Evolutionary conservation across 2,888 invertebrate genomes (phyloP), one percentile per base, ranked within the genome.

Genomic region (Erebia ligea): DNA sequence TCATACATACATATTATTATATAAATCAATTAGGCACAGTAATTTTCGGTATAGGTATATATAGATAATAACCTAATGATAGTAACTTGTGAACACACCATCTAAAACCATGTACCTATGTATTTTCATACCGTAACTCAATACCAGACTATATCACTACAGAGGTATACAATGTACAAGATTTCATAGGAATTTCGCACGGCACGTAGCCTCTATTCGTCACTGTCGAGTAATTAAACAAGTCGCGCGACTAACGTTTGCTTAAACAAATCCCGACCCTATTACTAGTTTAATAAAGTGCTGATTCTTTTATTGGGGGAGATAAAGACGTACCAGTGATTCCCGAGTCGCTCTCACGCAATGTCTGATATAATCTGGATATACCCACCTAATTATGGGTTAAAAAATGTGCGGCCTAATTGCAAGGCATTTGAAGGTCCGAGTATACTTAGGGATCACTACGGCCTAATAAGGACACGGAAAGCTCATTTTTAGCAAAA

Each of bases 171-270:
- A 79, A 76, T 80, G 81, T 79, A 79, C 82, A 85, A 87, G 82
- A 88, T 88, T 87, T 88, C 87, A 87, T 82, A 87, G 87, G 84
- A 88, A 89, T 89, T 90, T 89, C 86, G 84, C 89, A 88, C 86
- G 84, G 81, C 87, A 87, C 86, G 85, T 84, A 79, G 82, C 81
- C 82, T 83, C 82, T 81, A 87, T 89, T 86, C 88, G 88, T 90
- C 88, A 86, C 84, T 83, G 87, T 85, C 83, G 79, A 83, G 81
- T 86, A 87, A 87, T 91, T 90, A 89, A 84, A 77, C 82, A 79
- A 80, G 74, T 79, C 81, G 77, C 75, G 72, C 75, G 69, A 70
- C 73, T 73, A 76, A 79, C 72, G 76, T 80, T 78, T 74, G 65
- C 68, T 63, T 69, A 74, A 21, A 54, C 65, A 68, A 74, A 57